Conservation (phyloP, 2,113 vertebrate species). For the Grallaria varia region DNA sequence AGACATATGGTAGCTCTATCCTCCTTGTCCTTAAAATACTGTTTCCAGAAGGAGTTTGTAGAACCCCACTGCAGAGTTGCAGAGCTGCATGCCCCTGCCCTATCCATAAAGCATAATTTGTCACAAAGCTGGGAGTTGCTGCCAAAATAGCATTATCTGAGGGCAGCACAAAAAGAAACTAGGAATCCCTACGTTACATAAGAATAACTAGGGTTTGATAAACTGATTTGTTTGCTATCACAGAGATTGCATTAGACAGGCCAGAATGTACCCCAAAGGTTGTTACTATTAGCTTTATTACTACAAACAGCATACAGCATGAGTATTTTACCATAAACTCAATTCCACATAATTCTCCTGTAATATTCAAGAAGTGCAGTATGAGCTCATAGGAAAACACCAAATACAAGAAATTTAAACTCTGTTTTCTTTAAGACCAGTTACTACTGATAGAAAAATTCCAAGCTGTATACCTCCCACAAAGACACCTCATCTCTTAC, state of each 20-base stretch:
- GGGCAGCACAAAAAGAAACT: background rate
- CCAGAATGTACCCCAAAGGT: background rate
- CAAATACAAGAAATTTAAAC: background rate
- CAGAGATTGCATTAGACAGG: background rate
- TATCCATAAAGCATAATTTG: background rate
- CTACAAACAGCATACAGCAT: background rate
- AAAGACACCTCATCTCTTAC: background rate
- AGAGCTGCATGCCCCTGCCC: background rate
- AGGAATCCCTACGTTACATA: background rate
- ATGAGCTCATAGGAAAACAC: background rate
- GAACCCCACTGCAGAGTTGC: background rate
- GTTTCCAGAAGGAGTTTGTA: background rate
- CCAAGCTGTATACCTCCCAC: background rate
- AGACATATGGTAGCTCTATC: rapidly evolving
- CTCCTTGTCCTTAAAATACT: background rate
- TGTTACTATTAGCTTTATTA: background rate
- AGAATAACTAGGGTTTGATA: background rate
- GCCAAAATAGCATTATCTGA: background rate
- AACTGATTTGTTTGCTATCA: background rate
- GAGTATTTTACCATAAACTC: background rate
- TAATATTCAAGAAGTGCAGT: background rate
- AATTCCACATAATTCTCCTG: background rate
- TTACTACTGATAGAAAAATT: background rate
- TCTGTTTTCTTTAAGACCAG: background rate
- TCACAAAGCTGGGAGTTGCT: background rate